A percentile compares a stretch with the other conserved stretches of the same genome.
Evolutionary conservation across 2,113 vertebrate species (phyloP).

Genomic region (Lethenteron camtschaticum): DNA sequence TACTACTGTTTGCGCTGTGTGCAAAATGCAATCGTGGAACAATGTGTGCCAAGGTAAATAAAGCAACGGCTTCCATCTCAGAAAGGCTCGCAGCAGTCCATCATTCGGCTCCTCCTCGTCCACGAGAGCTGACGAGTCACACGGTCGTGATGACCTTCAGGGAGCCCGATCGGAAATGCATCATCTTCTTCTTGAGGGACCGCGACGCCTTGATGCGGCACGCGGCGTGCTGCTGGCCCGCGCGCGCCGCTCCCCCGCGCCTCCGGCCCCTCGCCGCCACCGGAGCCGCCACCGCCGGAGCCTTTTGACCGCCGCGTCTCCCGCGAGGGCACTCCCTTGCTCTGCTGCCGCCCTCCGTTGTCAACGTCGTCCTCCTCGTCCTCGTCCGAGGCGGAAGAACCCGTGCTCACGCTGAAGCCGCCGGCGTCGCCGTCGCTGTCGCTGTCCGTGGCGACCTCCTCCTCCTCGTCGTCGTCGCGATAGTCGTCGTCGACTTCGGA

Average conservation of each 20-base stretch:
- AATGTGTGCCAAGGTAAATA: too few species aligned
- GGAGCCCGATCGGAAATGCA: slow-evolving; percentile 63
- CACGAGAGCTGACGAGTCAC: slow-evolving; percentile 18
- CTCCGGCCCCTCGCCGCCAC: slow-evolving; percentile 30
- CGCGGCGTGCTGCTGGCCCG: slow-evolving; percentile 25
- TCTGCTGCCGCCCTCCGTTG: slow-evolving; percentile 42
- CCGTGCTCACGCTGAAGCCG: slow-evolving; percentile 38
- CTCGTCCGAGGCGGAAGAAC: slow-evolving; percentile 51
- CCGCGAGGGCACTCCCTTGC: slow-evolving; percentile 21
- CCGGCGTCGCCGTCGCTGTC: slow-evolving; percentile 40
- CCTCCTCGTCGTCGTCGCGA: slow-evolving; percentile 45
- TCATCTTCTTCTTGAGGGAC: slow-evolving; percentile 85
- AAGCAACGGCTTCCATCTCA: too few species aligned
- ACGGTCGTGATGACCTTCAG: slow-evolving; percentile 89
- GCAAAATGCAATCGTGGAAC: too few species aligned
- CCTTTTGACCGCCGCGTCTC: too few species aligned
- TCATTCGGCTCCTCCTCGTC: too few species aligned
- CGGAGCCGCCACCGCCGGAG: slow-evolving; percentile 10
- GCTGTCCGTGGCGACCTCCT: not conserved
- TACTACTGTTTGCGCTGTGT: too few species aligned
- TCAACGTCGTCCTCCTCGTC: not conserved
- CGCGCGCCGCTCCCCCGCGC: too few species aligned
- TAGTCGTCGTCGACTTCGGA: slow-evolving; percentile 41
- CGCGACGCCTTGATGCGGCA: slow-evolving; percentile 87
- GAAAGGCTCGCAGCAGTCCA: too few species aligned